Percentiles rank a stretch among this genome's conserved stretches.
Evolutionary conservation across 2,113 vertebrate genomes (phyloP).

Genomic region (Oryzias celebensis): DNA sequence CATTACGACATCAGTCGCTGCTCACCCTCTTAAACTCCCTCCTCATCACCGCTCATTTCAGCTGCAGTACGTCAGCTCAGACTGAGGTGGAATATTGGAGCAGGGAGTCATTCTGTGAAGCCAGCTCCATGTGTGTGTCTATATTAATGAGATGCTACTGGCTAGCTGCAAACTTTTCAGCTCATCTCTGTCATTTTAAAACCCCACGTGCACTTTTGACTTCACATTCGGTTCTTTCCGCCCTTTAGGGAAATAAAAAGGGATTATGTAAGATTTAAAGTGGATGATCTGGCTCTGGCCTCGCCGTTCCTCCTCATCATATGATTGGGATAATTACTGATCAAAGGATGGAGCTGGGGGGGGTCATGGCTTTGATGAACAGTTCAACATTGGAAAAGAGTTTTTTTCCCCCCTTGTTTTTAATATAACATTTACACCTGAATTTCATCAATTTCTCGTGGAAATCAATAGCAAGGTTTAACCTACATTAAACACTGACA

Average conservation of each 20-base stretch:
- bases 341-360: slow-evolving; percentile 21
- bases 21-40: slow-evolving; percentile 33
- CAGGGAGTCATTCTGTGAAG: slow-evolving; percentile 54
- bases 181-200: slow-evolving; percentile 63
- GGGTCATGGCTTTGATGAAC: slow-evolving; percentile 57
- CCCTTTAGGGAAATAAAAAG: slow-evolving; percentile 69
- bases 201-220: slow-evolving; percentile 67
- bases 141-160: slow-evolving; percentile 66
- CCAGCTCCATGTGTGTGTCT: slow-evolving; percentile 35
- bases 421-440: background rate
- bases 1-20: slow-evolving; percentile 62
- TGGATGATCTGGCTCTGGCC: slow-evolving; percentile 72
- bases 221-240: slow-evolving; percentile 59
- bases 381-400: background rate
- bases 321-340: slow-evolving; percentile 74
- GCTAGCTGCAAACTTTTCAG: slow-evolving; percentile 56
- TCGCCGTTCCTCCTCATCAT: slow-evolving; percentile 75
- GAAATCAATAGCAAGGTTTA: background rate
- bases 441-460: background rate
- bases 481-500: background rate
- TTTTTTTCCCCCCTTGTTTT: background rate
- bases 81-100: slow-evolving; percentile 36
- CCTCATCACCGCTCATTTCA: slow-evolving; percentile 37
- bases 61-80: slow-evolving; percentile 30
- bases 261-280: slow-evolving; percentile 81